Evolutionary conservation across 2,888 invertebrate genomes (phyloP).

Genomic region (Cyrtodaria siliqua): DNA sequence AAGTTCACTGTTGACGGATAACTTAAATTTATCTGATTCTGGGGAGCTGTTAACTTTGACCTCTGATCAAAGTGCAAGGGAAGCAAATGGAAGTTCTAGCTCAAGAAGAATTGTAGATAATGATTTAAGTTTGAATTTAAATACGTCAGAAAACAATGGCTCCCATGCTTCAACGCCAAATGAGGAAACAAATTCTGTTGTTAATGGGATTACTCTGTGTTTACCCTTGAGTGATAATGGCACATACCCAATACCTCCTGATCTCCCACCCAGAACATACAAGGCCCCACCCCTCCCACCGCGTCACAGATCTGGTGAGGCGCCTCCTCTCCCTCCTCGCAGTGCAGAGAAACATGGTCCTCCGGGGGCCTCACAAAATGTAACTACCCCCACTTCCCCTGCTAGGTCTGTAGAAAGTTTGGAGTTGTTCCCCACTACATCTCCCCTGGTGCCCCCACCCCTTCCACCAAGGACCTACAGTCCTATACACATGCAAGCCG

Average conservation of each 20-base stretch:
- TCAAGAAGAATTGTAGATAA: not conserved
- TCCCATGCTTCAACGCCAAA: slow-evolving; percentile 1
- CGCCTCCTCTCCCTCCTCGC: slow-evolving; percentile 79
- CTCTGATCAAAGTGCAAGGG: slow-evolving; percentile 15
- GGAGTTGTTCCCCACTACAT: slow-evolving; percentile 35
- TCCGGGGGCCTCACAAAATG: slow-evolving; percentile 28
- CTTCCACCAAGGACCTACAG: slow-evolving; percentile 82
- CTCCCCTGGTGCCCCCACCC: slow-evolving; percentile 74
- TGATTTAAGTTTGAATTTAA: not conserved
- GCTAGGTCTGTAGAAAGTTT: slow-evolving; percentile 50
- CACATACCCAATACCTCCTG: slow-evolving; percentile 66
- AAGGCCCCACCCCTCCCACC: slow-evolving; percentile 80
- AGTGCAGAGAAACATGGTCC: slow-evolving; percentile 65
- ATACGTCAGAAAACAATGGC: not conserved
- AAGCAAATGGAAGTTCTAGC: not conserved
- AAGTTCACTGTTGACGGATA: slow-evolving; percentile 29
- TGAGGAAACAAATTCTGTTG: slow-evolving; percentile 1
- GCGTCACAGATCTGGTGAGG: slow-evolving; percentile 66
- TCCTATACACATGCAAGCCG: slow-evolving; percentile 73
- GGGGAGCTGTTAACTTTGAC: slow-evolving; percentile 45
- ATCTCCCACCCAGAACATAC: slow-evolving; percentile 80
- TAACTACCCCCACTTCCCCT: slow-evolving; percentile 55
- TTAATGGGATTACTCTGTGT: slow-evolving; percentile 18
- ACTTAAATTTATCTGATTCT: slow-evolving; percentile 50
- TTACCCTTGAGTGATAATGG: slow-evolving; percentile 27